Base-by-base conservation (phyloP, 2,797 vertebrate genomes). In the Petrocephalus sullivani region DNA sequence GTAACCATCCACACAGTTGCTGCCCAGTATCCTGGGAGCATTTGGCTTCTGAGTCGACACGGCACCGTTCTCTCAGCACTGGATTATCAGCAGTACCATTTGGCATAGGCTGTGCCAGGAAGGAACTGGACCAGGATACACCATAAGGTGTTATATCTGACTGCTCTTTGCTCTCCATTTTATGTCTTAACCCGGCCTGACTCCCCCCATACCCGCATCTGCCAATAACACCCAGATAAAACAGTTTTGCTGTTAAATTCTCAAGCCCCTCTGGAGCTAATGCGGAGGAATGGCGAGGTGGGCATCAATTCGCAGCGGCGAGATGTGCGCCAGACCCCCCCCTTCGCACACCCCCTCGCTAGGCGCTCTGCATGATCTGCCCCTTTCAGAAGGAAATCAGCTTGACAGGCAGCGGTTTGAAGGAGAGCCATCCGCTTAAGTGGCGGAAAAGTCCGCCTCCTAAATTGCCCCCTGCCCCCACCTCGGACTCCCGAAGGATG, bases 1-100 rank as follows among this genome's bases (percentile, higher is more conserved):
- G 8, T 82, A n/a, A 60, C 54, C 54, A 57, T 67, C 41, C 41
- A 16, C 9, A 49, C 19, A n/a, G 37, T 3, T 41, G 3, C 82
- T 89, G 87, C 89, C 89, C 49, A 0, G 81, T 87, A 82, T 88
- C 49, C 88, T 90, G 83, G 88, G 88, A 54, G 61, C n/a, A 12
- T 57, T 28, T 28, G 8, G 84, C 9, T 9, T 7, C n/a, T 16
- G 28, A 28, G 53, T 54, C 53, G 57, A 21, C 54, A 37, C 8
- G 19, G 53, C 28, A 6, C 12, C 53, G 28, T 28, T 58, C 54
- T 85, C 9, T 23, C 28, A 57, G 21, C 84, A 41, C 12, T 85
- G n/a, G 84, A 28, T 58, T 41, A 41, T 23, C 49, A 21, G n/a
- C 41, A 51, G n/a, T 14, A 8, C 37, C 9, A 7, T 12, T 83